Percentiles rank a stretch among this genome's conserved stretches.
phyloP scores from a whole-genome alignment of 2,888 invertebrate genomes.

The Amiota communis region DNA sequence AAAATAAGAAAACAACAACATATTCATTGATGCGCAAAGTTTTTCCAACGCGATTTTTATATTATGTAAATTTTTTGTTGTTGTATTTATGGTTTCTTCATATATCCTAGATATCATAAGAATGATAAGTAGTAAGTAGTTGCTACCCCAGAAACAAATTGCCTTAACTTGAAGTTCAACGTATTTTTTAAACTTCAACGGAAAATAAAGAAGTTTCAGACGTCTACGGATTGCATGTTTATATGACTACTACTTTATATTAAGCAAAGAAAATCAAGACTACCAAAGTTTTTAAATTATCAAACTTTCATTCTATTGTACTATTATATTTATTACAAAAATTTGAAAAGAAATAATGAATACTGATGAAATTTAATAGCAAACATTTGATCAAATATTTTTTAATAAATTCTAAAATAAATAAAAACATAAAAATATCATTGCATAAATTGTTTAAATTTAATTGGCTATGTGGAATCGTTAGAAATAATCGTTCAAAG shows the following conservation, averaged over 20 bases:
- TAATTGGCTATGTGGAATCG: no score
- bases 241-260: conserved; percentile 19
- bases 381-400: conserved; percentile 23
- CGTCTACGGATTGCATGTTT: conserved; percentile 15
- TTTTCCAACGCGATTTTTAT: conserved; percentile 4
- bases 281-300: conserved; percentile 49
- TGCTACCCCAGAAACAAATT: no score
- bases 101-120: background rate
- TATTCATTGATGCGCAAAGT: conserved; percentile 20
- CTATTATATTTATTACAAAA: no score
- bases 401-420: no score
- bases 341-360: no score
- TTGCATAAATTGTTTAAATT: no score
- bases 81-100: background rate
- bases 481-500: no score
- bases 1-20: conserved; percentile 1
- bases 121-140: background rate
- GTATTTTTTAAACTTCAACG: conserved; percentile 41
- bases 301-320: no score
- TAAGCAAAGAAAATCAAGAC: background rate
- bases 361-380: background rate
- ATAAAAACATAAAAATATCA: no score
- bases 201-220: conserved; percentile 48
- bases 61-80: conserved; percentile 18
- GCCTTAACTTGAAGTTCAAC: conserved; percentile 16